Percentiles rank a stretch among this genome's conserved stretches.
These are phyloP conservation scores for Oreochromis niloticus DNA, from an alignment of 2,113 vertebrate species.

Conservation along the genomic window DNA sequence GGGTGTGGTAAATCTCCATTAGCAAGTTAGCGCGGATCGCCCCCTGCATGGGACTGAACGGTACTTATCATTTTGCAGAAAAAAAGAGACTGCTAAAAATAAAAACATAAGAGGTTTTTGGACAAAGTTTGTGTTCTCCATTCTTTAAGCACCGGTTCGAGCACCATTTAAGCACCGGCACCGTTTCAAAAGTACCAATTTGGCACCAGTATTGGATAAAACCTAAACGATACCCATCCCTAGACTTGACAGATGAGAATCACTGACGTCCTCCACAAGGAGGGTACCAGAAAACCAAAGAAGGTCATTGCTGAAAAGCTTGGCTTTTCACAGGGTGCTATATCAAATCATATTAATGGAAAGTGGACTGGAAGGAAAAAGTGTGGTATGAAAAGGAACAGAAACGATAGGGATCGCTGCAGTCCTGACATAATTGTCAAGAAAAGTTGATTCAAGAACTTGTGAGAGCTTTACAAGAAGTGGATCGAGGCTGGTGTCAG, in stretches of 20 bases:
- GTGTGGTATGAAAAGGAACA: not conserved
- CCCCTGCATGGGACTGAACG: no score
- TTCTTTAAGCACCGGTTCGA: no score
- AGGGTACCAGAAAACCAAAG: not conserved
- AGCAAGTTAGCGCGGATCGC: no score
- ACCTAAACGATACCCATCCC: no score
- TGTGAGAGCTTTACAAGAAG: not conserved
- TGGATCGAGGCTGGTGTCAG: not conserved
- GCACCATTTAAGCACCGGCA: no score
- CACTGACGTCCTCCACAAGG: not conserved
- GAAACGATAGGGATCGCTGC: not conserved
- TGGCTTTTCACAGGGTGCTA: not conserved
- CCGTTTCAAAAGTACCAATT: no score
- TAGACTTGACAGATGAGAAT: not conserved
- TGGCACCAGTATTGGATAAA: no score
- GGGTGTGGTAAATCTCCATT: no score
- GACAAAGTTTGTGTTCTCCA: no score
- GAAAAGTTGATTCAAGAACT: not conserved
- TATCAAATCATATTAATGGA: not conserved
- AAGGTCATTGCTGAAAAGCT: not conserved
- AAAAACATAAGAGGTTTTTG: no score
- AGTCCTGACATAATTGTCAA: not conserved
- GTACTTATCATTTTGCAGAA: no score
- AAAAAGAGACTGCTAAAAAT: no score
- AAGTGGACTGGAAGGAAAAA: not conserved